A percentile compares a stretch with the other conserved stretches of the same genome.
These are phyloP conservation scores for Xestia xanthographa DNA, from an alignment of 2,888 invertebrate species.

Conservation along the genomic window DNA sequence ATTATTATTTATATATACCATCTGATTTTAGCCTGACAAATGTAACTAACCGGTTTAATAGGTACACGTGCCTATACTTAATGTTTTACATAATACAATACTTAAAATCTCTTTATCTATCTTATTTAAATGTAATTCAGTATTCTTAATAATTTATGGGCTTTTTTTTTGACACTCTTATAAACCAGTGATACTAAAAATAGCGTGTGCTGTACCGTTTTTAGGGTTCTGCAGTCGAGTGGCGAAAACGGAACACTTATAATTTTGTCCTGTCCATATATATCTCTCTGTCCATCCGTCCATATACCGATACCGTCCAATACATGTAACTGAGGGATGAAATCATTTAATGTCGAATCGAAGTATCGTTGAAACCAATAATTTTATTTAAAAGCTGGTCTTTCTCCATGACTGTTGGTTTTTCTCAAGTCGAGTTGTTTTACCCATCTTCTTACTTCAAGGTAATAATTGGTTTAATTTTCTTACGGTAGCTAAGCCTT, in stretches of 20 bases:
- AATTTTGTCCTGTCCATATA: not conserved
- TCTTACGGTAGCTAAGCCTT: no score
- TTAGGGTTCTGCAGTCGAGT: not conserved
- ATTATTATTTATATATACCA: not conserved
- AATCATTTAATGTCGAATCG: not conserved
- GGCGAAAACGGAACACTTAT: not conserved
- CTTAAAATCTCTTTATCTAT: not conserved
- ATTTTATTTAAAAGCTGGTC: no score
- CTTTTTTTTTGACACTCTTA: not conserved
- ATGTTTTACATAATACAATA: not conserved
- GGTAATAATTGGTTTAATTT: no score
- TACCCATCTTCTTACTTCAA: no score
- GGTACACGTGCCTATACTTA: no score
- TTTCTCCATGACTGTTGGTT: no score
- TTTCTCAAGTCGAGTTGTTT: no score
- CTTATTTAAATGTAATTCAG: not conserved
- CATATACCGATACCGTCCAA: no score
- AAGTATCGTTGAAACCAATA: no score
- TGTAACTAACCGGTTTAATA: no score
- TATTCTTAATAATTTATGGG: not conserved
- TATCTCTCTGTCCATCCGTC: no score
- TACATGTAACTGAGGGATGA: not conserved
- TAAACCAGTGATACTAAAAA: not conserved
- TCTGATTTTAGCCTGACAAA: not conserved
- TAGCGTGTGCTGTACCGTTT: not conserved